Conservation (phyloP, 92 coral and sea anemone genomes). For the Zoanthus sociatus region DNA sequence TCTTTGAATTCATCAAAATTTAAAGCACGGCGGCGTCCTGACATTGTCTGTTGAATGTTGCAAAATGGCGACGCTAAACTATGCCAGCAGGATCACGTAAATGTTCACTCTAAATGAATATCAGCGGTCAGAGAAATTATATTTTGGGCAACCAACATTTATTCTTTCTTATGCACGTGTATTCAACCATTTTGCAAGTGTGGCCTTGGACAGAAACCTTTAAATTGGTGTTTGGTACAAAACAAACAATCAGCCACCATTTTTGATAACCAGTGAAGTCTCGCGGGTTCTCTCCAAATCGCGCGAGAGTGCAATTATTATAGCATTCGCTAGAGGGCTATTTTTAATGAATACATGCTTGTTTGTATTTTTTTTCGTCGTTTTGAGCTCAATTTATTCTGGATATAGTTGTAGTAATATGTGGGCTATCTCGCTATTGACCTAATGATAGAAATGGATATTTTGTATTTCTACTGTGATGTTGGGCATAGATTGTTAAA, state of each 20-base stretch:
- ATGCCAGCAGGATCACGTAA: background rate
- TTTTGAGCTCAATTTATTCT: background rate
- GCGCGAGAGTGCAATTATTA: background rate
- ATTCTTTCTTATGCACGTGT: background rate
- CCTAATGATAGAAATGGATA: background rate
- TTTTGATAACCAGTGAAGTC: background rate
- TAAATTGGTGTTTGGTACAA: background rate
- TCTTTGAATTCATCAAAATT: background rate
- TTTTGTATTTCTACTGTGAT: background rate
- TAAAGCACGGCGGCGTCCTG: background rate
- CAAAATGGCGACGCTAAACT: background rate
- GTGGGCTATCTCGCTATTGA: slow-evolving; percentile 8
- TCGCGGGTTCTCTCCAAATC: background rate
- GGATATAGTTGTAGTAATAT: background rate
- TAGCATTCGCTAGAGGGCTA: slow-evolving; percentile 8
- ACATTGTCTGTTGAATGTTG: background rate
- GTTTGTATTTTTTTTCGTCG: background rate
- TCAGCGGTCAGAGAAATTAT: background rate
- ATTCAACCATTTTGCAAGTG: background rate
- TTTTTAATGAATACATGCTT: background rate
- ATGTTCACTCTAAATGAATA: background rate
- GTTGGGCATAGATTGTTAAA: background rate
- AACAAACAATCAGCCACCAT: slow-evolving; percentile 1
- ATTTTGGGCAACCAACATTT: background rate
- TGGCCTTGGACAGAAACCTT: background rate